Percentiles rank a stretch among this genome's conserved stretches.
Evolutionary conservation across 2,888 invertebrate species (phyloP).

Genomic region (Palloptera scutellata): DNA sequence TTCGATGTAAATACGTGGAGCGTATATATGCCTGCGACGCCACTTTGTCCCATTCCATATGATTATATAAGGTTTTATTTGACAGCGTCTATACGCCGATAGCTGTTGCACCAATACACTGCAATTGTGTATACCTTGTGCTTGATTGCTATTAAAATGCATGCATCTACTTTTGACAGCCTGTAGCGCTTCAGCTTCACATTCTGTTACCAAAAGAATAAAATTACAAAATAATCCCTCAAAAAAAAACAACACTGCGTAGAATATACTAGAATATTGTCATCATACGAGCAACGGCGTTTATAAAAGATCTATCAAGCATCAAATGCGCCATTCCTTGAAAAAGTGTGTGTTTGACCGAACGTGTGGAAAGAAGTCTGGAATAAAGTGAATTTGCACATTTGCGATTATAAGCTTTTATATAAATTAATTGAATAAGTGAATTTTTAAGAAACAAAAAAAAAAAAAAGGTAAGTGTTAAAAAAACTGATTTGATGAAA

Average conservation of each 20-base stretch:
- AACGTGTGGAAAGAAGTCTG: slow-evolving; percentile 50
- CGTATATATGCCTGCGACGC: too few relatives aligned
- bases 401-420: slow-evolving; percentile 36
- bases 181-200: too few relatives aligned
- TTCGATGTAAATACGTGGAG: too few relatives aligned
- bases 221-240: too few relatives aligned
- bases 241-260: slow-evolving; percentile 23
- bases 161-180: too few relatives aligned
- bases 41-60: too few relatives aligned
- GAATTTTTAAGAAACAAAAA: slow-evolving; percentile 38
- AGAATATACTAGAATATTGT: slow-evolving; percentile 43
- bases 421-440: slow-evolving; percentile 33
- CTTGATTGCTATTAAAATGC: too few relatives aligned
- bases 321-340: slow-evolving; percentile 37
- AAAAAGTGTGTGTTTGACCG: slow-evolving; percentile 50
- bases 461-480: slow-evolving; percentile 19
- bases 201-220: too few relatives aligned
- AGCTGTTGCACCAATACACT: too few relatives aligned
- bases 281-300: slow-evolving; percentile 11
- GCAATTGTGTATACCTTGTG: too few relatives aligned
- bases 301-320: slow-evolving; percentile 34
- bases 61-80: too few relatives aligned
- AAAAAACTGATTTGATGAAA: background rate
- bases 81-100: too few relatives aligned
- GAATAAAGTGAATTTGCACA: slow-evolving; percentile 49